A percentile compares a stretch with the other conserved stretches of the same genome.
These are phyloP conservation scores for Carapus acus DNA, from an alignment of 2,797 vertebrate genomes.

Conservation along the genomic window DNA sequence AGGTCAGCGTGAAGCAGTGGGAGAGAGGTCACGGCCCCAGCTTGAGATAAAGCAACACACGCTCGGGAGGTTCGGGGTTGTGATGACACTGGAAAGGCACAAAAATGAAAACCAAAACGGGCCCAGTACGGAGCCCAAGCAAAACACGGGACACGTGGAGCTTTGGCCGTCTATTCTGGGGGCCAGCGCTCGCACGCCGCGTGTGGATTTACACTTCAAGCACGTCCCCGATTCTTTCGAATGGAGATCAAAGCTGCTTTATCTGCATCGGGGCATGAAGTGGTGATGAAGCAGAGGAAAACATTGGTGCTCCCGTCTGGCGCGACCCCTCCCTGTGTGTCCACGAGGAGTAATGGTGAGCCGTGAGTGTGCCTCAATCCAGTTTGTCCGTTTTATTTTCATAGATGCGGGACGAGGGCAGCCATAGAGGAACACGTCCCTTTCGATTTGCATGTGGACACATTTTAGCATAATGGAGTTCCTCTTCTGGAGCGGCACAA, in stretches of 20 bases:
- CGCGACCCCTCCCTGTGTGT: no score
- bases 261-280: slow-evolving; percentile 10
- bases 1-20: slow-evolving; percentile 4
- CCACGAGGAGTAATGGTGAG: no score
- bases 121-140: no score
- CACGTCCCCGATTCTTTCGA: slow-evolving; percentile 34
- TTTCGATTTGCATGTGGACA: slow-evolving; percentile 58
- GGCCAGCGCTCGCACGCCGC: no score
- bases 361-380: background rate
- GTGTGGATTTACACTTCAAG: slow-evolving; percentile 36
- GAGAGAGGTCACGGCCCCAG: slow-evolving; percentile 22
- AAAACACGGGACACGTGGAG: no score
- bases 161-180: no score
- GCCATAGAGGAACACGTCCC: slow-evolving; percentile 21
- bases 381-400: slow-evolving; percentile 51
- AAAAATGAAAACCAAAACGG: no score
- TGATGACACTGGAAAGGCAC: background rate
- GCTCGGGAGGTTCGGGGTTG: background rate
- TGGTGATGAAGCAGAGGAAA: slow-evolving; percentile 3
- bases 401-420: slow-evolving; percentile 50
- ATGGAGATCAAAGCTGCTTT: slow-evolving; percentile 44
- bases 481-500: slow-evolving; percentile 38
- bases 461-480: slow-evolving; percentile 37
- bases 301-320: no score
- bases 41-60: slow-evolving; percentile 17